Base-by-base conservation (phyloP, 2,888 invertebrate genomes). In the Lumbricus terrestris region DNA sequence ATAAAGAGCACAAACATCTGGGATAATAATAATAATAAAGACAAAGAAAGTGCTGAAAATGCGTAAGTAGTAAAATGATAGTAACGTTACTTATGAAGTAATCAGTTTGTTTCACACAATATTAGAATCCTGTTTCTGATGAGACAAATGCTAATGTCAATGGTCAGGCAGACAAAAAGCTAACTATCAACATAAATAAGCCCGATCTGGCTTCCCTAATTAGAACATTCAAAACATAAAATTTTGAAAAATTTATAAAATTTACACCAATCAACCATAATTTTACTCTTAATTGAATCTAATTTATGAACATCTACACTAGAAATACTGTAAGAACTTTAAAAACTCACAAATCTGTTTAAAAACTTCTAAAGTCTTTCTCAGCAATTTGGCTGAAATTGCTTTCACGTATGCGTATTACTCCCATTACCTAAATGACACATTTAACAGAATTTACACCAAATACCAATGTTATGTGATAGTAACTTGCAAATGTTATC, bases 11-110 rank as follows among this genome's bases (percentile, higher is more conserved):
- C n/a, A n/a, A 1, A 47, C 47, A 47, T 1, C 5, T 23, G 23
- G 29, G n/a, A 69, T n/a, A 69, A n/a, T 11, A 13, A 13, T 29
- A 29, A 69, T 69, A 69, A 69, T 16, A 4, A 69, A 69, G 11
- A n/a, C 8, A 11, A 29, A 69, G 29, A 29, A 69, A 11, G 16
- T 69, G n/a, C 69, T n/a, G 29, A 29, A 69, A n/a, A n/a, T 69
- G 69, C 69, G 0, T 69, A 69, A n/a, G 69, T 69, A 69, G 16
- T 69, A 69, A 69, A 69, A n/a, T 69, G 69, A 69, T n/a, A 69
- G 69, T n/a, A 69, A 69, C n/a, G 69, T 69, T 69, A 69, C 69
- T 69, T 69, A 69, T 69, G 69, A 69, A 69, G 69, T 69, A 69
- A 69, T 69, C n/a, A 11, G 29, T n/a, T n/a, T n/a, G n/a, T 5